These are phyloP conservation scores for Folsomia manolachei DNA, from an alignment of 2,888 invertebrate genomes.

Conservation along the genomic window DNA sequence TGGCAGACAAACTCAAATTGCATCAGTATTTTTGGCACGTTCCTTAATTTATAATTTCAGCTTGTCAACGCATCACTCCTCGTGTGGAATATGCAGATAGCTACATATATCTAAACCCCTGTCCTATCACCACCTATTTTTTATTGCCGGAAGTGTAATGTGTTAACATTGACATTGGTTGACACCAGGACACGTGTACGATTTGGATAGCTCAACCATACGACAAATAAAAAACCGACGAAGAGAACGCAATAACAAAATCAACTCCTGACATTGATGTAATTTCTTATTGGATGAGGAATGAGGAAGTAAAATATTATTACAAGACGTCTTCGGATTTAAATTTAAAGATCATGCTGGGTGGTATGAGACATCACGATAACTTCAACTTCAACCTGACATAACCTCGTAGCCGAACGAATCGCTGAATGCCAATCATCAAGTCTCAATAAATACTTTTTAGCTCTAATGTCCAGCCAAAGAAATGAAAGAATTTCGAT, in stretches of 20 bases:
- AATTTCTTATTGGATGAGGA: neutral
- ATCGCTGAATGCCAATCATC: neutral
- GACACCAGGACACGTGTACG: neutral
- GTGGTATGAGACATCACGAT: neutral
- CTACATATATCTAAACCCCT: neutral
- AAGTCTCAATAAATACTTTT: too few species aligned
- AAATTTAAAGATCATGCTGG: neutral
- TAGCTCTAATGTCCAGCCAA: too few species aligned
- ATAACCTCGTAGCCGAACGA: neutral
- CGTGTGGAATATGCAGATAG: neutral
- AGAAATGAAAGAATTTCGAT: too few species aligned
- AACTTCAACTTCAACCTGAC: neutral
- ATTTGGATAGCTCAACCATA: too few species aligned
- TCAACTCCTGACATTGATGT: neutral
- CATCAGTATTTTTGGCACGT: neutral
- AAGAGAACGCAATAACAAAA: too few species aligned
- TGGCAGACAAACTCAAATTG: too few species aligned
- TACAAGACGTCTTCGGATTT: neutral
- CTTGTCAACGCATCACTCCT: neutral
- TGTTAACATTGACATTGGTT: too few species aligned
- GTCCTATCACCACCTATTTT: neutral
- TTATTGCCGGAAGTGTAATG: neutral
- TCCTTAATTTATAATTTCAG: neutral
- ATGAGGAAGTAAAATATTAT: neutral
- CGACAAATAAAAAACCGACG: too few species aligned